Evolutionary conservation across 2,888 invertebrate genomes (phyloP).

Genomic region (Gibbula magus): DNA sequence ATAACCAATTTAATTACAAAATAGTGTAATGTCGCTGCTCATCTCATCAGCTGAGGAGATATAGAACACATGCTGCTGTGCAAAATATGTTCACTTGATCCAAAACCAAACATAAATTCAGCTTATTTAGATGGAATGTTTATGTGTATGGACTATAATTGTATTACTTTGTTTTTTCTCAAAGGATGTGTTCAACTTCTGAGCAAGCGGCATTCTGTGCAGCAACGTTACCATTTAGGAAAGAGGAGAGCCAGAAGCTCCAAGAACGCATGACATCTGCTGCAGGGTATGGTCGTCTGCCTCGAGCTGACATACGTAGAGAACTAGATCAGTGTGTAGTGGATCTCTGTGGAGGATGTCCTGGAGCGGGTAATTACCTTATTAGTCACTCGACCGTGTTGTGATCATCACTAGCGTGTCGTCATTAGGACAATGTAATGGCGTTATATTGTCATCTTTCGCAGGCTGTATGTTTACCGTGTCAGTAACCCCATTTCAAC

Average conservation of each 20-base stretch:
- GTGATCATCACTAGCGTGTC: too few species aligned
- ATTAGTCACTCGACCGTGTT: too few species aligned
- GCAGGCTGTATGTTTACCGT: too few species aligned
- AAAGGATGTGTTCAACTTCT: neutral
- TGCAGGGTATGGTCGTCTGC: slow-evolving; percentile 47
- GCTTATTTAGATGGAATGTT: neutral
- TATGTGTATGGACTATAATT: neutral
- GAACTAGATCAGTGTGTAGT: slow-evolving; percentile 48
- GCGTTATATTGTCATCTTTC: too few species aligned
- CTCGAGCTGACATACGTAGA: slow-evolving; percentile 41
- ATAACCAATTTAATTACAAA: too few species aligned
- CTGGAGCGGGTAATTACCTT: slow-evolving; percentile 44
- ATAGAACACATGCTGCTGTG: too few species aligned
- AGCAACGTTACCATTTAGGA: slow-evolving; percentile 23
- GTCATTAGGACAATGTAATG: too few species aligned
- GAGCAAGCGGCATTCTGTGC: neutral
- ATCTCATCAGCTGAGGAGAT: too few species aligned
- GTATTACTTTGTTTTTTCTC: neutral
- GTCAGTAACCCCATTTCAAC: too few species aligned
- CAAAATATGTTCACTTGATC: too few species aligned
- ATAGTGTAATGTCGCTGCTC: too few species aligned
- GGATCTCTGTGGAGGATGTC: slow-evolving; percentile 53
- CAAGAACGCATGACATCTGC: slow-evolving; percentile 48
- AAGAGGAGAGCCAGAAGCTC: slow-evolving; percentile 39
- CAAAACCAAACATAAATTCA: neutral